Conservation (phyloP, 2,888 invertebrate genomes). For the Cremastinae sp. region DNA sequence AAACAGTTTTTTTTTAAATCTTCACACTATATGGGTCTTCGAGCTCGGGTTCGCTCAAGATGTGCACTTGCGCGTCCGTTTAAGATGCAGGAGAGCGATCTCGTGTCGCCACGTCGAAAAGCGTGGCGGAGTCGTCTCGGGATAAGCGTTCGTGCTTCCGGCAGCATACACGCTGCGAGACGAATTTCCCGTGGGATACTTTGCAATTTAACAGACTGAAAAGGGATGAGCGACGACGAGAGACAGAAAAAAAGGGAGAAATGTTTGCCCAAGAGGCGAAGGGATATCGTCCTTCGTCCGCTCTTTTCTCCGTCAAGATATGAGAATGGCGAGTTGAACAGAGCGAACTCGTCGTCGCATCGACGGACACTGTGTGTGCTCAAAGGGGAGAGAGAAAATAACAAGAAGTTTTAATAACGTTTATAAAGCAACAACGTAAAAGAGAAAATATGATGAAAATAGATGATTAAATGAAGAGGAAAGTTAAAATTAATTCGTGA, state of each 20-base stretch:
- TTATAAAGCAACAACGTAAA: background rate
- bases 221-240: constrained; percentile 31
- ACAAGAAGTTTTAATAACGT: background rate
- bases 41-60: constrained; percentile 36
- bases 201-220: constrained; percentile 71
- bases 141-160: constrained; percentile 63
- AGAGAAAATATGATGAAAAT: background rate
- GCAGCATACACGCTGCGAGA: constrained; percentile 50
- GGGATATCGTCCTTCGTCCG: constrained; percentile 23
- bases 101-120: background rate
- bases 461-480: background rate
- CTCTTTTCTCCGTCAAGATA: constrained; percentile 28
- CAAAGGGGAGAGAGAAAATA: too few relatives aligned
- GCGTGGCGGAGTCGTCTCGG: constrained; percentile 23
- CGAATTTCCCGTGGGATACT: constrained; percentile 74
- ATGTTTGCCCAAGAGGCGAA: constrained; percentile 20
- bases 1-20: constrained; percentile 22
- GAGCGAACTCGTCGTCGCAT: background rate
- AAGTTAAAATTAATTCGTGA: background rate
- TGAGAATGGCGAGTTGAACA: constrained; percentile 14
- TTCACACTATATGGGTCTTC: constrained; percentile 67
- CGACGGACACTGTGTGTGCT: background rate
- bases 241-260: constrained; percentile 21
- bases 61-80: constrained; percentile 2
- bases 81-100: constrained; percentile 3